phyloP scores from a whole-genome alignment of 2,797 vertebrate species.

The Cossypha dichroa region DNA sequence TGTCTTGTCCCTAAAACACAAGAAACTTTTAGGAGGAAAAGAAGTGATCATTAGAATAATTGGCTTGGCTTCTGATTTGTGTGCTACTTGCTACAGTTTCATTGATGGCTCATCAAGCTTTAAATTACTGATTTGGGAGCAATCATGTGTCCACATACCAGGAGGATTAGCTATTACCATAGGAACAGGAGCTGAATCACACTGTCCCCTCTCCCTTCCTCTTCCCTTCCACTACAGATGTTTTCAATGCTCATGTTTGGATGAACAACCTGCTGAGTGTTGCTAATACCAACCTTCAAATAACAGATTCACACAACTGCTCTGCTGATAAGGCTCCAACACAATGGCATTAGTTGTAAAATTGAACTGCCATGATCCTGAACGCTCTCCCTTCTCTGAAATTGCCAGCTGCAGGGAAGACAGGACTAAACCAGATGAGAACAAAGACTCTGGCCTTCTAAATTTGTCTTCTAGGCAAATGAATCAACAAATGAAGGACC shows the following conservation, averaged over 20 bases:
- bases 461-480: background rate
- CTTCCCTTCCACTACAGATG: background rate
- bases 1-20: background rate
- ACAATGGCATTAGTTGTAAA: background rate
- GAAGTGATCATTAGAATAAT: background rate
- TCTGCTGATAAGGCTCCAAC: background rate
- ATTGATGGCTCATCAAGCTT: constrained; percentile 9
- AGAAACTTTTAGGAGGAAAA: background rate
- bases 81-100: background rate
- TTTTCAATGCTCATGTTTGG: background rate
- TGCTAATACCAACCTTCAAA: background rate
- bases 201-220: background rate
- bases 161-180: background rate
- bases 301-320: background rate
- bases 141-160: background rate
- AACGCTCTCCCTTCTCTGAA: background rate
- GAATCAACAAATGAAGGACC: fast-evolving
- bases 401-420: background rate
- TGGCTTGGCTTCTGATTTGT: background rate
- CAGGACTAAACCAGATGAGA: background rate
- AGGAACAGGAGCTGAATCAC: background rate
- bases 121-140: background rate
- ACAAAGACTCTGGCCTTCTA: background rate
- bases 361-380: background rate
- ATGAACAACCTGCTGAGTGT: background rate